Conservation (phyloP, 1,140 invertebrate species). For the Elymnias hypermnestra region DNA sequence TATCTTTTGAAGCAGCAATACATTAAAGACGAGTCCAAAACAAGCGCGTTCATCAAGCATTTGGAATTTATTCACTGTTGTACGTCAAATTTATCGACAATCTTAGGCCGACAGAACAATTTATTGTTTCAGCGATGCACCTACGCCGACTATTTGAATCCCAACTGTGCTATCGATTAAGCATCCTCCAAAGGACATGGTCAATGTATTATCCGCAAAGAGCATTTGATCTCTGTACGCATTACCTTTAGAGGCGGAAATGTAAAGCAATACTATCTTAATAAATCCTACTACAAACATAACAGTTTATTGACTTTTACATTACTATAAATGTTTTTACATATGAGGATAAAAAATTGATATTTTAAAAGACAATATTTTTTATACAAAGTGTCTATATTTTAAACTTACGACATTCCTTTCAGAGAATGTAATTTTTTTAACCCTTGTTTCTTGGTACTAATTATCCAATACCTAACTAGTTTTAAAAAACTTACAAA, state of each 20-base stretch:
- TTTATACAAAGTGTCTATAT: no score
- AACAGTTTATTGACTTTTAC: conserved; percentile 17
- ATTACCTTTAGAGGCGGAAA: conserved; percentile 27
- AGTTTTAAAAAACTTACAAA: no score
- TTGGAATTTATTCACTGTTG: conserved; percentile 28
- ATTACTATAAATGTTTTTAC: no score
- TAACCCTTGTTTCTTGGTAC: no score
- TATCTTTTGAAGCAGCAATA: conserved; percentile 9
- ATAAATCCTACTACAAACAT: conserved; percentile 15
- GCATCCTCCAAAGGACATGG: conserved; percentile 30
- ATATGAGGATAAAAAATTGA: no score
- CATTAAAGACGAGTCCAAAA: conserved; percentile 12
- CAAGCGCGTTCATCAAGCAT: conserved; percentile 21
- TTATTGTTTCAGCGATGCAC: conserved; percentile 49
- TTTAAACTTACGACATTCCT: no score
- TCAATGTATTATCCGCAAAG: conserved; percentile 24
- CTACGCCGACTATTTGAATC: conserved; percentile 44
- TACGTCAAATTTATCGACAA: conserved; percentile 49
- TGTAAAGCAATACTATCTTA: conserved; percentile 20
- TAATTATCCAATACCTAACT: no score
- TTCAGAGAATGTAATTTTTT: no score
- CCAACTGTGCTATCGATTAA: conserved; percentile 45
- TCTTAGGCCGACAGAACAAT: conserved; percentile 41
- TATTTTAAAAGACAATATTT: no score
- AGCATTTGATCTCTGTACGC: conserved; percentile 21